phyloP scores from a whole-genome alignment of 1,140 invertebrate genomes.

The Trinorchestia longiramus region DNA sequence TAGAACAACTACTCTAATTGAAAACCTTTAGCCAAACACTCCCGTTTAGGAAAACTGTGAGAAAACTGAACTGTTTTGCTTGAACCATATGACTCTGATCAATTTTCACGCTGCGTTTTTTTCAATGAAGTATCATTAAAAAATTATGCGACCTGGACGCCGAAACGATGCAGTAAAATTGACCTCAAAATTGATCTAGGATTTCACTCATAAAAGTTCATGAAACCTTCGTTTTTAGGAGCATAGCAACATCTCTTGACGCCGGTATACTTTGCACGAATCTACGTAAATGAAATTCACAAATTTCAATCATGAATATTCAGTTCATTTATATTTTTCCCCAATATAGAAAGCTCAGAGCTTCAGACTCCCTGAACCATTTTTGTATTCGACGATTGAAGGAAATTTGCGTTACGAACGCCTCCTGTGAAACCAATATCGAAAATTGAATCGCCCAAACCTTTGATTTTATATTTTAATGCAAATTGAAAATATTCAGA shows the following conservation, averaged over 20 bases:
- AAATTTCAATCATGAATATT: background rate
- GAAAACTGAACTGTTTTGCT: too few relatives aligned
- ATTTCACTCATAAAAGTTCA: background rate
- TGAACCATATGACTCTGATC: too few relatives aligned
- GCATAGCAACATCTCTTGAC: background rate
- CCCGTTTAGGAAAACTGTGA: too few relatives aligned
- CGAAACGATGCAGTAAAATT: too few relatives aligned
- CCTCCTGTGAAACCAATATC: conserved; percentile 6
- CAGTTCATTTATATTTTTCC: background rate
- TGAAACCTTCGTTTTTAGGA: background rate
- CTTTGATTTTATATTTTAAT: conserved; percentile 11
- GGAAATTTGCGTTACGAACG: background rate
- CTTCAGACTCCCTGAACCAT: background rate
- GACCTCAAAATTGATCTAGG: background rate
- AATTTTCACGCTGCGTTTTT: too few relatives aligned
- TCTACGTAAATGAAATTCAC: background rate
- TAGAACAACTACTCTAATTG: too few relatives aligned
- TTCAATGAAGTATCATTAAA: too few relatives aligned
- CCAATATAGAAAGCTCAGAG: background rate
- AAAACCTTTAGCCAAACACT: too few relatives aligned
- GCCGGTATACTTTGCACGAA: background rate
- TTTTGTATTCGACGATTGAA: background rate
- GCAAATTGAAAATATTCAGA: conserved; percentile 2
- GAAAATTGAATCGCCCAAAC: background rate
- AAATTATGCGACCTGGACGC: too few relatives aligned